Evolutionary conservation across 2,888 invertebrate genomes (phyloP).

Genomic region (Hydriomena furcata): DNA sequence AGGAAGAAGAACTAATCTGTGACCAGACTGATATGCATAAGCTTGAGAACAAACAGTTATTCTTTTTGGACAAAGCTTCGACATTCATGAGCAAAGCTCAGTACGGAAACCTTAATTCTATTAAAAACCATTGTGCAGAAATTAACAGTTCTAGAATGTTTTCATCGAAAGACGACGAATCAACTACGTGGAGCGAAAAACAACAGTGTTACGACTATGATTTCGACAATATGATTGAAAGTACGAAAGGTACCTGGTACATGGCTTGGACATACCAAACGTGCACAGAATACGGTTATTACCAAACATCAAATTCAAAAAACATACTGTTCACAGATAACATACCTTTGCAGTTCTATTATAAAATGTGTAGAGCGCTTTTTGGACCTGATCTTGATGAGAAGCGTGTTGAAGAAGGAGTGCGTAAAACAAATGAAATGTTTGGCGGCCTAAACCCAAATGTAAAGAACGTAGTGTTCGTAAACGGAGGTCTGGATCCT

Average conservation of each 20-base stretch:
- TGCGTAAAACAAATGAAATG: constrained; percentile 69
- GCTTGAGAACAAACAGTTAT: constrained; percentile 60
- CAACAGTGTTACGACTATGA: constrained; percentile 55
- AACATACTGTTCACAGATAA: constrained; percentile 83
- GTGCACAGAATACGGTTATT: constrained; percentile 91
- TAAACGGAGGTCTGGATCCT: constrained; percentile 84
- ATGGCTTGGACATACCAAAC: constrained; percentile 88
- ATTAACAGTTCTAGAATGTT: constrained; percentile 34
- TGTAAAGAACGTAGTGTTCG: constrained; percentile 80
- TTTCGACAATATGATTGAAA: constrained; percentile 56
- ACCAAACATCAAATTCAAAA: constrained; percentile 84
- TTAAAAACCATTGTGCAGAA: constrained; percentile 53
- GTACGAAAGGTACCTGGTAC: constrained; percentile 44
- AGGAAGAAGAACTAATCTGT: constrained; percentile 65
- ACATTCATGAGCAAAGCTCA: constrained; percentile 59
- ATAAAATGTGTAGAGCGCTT: constrained; percentile 62
- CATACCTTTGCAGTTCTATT: constrained; percentile 66
- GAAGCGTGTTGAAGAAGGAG: constrained; percentile 57
- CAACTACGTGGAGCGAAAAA: constrained; percentile 43
- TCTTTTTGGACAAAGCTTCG: constrained; percentile 55
- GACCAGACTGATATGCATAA: constrained; percentile 55
- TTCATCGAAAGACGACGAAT: constrained; percentile 40
- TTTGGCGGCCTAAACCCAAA: constrained; percentile 77
- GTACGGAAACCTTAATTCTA: constrained; percentile 53
- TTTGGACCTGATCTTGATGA: constrained; percentile 68